Evolutionary conservation across 2,888 invertebrate species (phyloP).

Genomic region (Pyrgus malvae): DNA sequence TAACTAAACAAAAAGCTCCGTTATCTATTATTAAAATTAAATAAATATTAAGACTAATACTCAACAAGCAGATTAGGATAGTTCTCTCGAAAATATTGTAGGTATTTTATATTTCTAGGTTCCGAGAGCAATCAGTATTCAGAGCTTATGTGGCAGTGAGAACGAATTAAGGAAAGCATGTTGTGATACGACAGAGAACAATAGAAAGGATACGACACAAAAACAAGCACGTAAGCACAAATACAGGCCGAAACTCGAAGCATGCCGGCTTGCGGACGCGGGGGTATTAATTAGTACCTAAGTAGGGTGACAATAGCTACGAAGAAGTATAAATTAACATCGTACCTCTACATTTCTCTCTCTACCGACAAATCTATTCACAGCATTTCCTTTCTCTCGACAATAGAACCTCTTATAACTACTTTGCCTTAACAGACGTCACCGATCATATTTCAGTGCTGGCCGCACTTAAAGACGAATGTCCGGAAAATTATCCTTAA

Average conservation of each 20-base stretch:
- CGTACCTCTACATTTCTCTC: constrained; percentile 8
- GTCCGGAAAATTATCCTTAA: constrained; percentile 68
- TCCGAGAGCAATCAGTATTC: constrained; percentile 65
- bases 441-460: constrained; percentile 4
- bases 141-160: constrained; percentile 69
- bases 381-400: not conserved
- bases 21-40: too few species aligned
- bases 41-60: too few species aligned
- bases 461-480: constrained; percentile 36
- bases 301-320: constrained; percentile 64
- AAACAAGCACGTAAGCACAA: constrained; percentile 65
- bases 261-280: constrained; percentile 51
- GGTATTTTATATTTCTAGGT: constrained; percentile 30
- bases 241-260: constrained; percentile 50
- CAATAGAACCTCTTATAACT: not conserved
- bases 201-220: constrained; percentile 67
- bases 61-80: too few species aligned
- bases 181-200: constrained; percentile 74
- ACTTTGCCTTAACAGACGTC: not conserved
- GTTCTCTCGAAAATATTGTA: not conserved
- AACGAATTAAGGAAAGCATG: constrained; percentile 76
- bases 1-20: too few species aligned
- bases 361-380: constrained; percentile 2
- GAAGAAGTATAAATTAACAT: constrained; percentile 21
- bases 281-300: constrained; percentile 69